Evolutionary conservation across 2,113 vertebrate genomes (phyloP).

Genomic region (Rattus rattus): DNA sequence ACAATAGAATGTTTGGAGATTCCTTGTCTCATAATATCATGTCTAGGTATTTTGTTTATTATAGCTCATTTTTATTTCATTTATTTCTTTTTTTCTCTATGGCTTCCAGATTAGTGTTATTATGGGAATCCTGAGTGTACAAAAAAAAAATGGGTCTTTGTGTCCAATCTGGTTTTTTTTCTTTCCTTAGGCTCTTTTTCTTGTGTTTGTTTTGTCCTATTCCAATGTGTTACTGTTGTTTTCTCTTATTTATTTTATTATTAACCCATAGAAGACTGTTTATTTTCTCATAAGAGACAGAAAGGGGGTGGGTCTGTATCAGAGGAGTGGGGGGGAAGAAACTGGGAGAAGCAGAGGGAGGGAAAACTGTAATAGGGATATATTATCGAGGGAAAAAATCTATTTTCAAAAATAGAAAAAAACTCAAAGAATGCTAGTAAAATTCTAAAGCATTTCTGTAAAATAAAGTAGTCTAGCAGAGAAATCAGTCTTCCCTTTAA

Average conservation of each 20-base stretch:
- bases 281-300: neutral
- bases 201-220: neutral
- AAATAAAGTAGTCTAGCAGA: neutral
- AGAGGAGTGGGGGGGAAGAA: neutral
- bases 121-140: neutral
- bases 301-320: neutral
- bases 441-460: slow-evolving; percentile 29
- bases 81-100: neutral
- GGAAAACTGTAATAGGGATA: neutral
- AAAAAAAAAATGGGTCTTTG: neutral
- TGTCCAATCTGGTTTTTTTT: neutral
- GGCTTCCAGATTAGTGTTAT: neutral
- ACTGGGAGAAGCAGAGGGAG: neutral
- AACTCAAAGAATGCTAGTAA: neutral
- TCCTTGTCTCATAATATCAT: neutral
- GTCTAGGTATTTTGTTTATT: neutral
- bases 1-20: neutral
- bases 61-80: neutral
- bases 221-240: neutral
- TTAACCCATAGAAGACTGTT: neutral
- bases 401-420: neutral
- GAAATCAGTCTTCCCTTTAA: neutral
- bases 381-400: neutral
- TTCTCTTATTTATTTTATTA: neutral
- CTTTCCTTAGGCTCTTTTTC: neutral